Percentiles rank a stretch among this genome's conserved stretches.
Conservation (phyloP, 2,113 vertebrate genomes). For the Rhipidura dahli region DNA sequence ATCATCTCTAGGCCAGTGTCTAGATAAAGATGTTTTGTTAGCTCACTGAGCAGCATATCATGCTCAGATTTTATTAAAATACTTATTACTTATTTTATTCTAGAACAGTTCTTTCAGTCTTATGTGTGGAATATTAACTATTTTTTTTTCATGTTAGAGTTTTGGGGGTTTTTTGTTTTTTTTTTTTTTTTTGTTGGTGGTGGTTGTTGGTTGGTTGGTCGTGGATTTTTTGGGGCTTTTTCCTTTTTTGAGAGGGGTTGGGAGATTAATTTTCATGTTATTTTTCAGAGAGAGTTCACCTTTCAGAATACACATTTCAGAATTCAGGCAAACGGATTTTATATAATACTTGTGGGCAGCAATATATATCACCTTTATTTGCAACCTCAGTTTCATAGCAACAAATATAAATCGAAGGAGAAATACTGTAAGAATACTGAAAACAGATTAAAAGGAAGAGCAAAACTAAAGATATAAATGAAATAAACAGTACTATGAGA, state of each 20-base stretch:
- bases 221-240: neutral
- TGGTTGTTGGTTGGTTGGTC: neutral
- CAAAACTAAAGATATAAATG: neutral
- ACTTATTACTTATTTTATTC: neutral
- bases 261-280: neutral
- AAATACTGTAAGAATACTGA: neutral
- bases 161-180: too few relatives aligned
- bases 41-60: neutral
- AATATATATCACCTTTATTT: neutral
- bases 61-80: neutral
- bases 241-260: fast-evolving
- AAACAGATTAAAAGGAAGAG: neutral
- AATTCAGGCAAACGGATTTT: neutral
- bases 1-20: neutral
- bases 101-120: neutral
- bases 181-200: neutral
- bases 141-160: neutral
- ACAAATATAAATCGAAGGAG: neutral
- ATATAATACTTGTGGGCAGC: neutral
- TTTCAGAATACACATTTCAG: neutral
- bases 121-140: neutral
- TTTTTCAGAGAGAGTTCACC: neutral
- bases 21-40: neutral
- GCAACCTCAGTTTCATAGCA: neutral
- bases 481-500: neutral